phyloP scores from a whole-genome alignment of 2,113 vertebrate species.

The Saimiri boliviensis region DNA sequence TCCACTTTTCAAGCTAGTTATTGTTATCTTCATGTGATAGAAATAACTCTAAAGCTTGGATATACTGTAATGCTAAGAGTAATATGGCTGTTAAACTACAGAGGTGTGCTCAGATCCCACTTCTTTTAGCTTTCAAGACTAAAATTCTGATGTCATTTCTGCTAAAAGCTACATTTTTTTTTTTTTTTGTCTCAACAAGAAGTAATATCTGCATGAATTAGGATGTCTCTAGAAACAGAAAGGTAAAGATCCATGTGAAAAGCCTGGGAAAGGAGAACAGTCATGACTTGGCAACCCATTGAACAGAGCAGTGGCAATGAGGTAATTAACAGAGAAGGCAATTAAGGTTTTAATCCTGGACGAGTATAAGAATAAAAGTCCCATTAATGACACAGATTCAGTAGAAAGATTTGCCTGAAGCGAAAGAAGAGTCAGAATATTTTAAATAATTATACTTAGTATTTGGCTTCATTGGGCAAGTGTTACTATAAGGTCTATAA shows the following conservation, averaged over 20 bases:
- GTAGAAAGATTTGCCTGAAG: neutral
- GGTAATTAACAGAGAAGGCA: neutral
- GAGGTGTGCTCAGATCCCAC: neutral
- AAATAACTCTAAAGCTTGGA: neutral
- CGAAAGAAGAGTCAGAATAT: neutral
- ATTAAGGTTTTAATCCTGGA: neutral
- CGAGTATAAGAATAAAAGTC: neutral
- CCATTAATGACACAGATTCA: neutral
- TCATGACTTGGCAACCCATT: neutral
- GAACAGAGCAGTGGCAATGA: neutral
- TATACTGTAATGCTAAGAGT: neutral
- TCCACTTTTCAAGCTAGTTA: neutral
- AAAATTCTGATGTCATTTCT: neutral
- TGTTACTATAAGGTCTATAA: neutral
- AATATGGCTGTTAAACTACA: neutral
- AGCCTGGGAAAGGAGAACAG: neutral
- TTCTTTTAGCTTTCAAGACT: neutral
- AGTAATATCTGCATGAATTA: neutral
- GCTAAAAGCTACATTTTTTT: neutral
- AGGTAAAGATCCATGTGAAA: neutral
- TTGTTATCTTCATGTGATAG: neutral
- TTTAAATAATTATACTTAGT: constrained; percentile 1
- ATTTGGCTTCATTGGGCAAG: neutral
- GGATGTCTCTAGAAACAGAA: neutral
- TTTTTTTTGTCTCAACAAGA: neutral